A percentile compares a stretch with the other conserved stretches of the same genome.
Evolutionary conservation across 2,113 vertebrate genomes (phyloP).

Genomic region (Hyaena hyaena): DNA sequence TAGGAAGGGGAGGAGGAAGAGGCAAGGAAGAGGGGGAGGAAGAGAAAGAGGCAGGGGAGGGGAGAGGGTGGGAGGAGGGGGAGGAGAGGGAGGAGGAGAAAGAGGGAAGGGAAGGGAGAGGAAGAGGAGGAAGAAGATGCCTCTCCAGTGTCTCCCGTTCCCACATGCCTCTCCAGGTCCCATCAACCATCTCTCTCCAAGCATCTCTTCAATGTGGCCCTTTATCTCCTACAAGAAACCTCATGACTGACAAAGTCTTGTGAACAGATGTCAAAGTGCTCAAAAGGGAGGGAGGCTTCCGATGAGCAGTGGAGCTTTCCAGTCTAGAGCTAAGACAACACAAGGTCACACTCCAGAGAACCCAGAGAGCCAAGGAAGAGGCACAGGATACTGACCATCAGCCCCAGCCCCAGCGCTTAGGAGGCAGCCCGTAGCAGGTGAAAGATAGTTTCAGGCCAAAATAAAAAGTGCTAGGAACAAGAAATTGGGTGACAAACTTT

Average conservation of each 20-base stretch:
- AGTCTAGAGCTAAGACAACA: background rate
- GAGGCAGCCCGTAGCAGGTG: accelerated
- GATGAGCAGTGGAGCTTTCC: background rate
- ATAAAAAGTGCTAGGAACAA: background rate
- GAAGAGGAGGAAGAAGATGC: background rate
- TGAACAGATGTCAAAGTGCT: background rate
- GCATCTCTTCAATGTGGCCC: background rate
- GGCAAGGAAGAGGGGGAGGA: no score
- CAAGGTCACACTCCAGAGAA: background rate
- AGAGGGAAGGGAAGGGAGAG: no score
- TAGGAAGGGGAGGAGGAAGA: no score
- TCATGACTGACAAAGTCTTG: background rate
- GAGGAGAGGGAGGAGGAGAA: background rate
- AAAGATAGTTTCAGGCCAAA: background rate
- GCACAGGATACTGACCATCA: accelerated
- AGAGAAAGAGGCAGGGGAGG: background rate
- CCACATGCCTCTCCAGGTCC: background rate
- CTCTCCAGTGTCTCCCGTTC: background rate
- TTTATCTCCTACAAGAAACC: background rate
- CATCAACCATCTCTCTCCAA: background rate
- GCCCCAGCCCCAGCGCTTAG: accelerated
- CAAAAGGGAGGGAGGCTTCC: background rate
- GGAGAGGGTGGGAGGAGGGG: background rate
- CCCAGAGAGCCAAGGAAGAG: background rate
- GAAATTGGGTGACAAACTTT: background rate